Evolutionary conservation across 2,888 invertebrate genomes (phyloP).

Genomic region (Dendrolimus pini): DNA sequence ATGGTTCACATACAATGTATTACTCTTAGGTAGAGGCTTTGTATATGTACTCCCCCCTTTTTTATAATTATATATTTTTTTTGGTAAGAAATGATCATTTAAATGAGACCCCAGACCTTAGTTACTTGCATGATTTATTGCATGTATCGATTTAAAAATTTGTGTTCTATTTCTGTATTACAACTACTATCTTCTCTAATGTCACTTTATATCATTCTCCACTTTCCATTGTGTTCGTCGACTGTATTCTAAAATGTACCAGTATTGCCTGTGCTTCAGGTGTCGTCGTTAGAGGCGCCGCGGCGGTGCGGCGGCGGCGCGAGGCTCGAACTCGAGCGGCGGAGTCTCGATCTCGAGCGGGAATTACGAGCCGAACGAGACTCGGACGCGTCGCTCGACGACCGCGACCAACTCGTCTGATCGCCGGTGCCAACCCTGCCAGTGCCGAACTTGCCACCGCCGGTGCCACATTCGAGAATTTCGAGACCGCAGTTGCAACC

Average conservation of each 20-base stretch:
- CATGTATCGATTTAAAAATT: too few relatives aligned
- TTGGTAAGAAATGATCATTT: too few relatives aligned
- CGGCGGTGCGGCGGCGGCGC: slow-evolving; percentile 38
- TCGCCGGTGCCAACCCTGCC: slow-evolving; percentile 4
- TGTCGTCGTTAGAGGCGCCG: slow-evolving; percentile 61
- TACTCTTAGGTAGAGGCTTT: too few relatives aligned
- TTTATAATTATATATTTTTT: too few relatives aligned
- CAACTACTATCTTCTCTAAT: too few relatives aligned
- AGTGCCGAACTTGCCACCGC: background rate
- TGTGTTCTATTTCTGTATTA: too few relatives aligned
- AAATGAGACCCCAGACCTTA: too few relatives aligned
- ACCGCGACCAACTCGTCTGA: slow-evolving; percentile 66
- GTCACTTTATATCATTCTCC: too few relatives aligned
- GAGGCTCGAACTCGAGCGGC: slow-evolving; percentile 65
- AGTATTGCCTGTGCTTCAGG: slow-evolving; percentile 29
- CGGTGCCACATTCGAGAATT: background rate
- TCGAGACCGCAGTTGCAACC: background rate
- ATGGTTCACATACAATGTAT: too few relatives aligned
- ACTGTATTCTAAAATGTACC: background rate
- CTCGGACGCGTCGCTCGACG: slow-evolving; percentile 66
- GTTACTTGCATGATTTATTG: too few relatives aligned
- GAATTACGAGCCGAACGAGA: slow-evolving; percentile 61
- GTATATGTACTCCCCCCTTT: too few relatives aligned
- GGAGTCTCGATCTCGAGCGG: slow-evolving; percentile 69
- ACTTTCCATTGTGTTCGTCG: background rate